phyloP scores from a whole-genome alignment of 2,797 vertebrate genomes.

The Oreortyx pictus region DNA sequence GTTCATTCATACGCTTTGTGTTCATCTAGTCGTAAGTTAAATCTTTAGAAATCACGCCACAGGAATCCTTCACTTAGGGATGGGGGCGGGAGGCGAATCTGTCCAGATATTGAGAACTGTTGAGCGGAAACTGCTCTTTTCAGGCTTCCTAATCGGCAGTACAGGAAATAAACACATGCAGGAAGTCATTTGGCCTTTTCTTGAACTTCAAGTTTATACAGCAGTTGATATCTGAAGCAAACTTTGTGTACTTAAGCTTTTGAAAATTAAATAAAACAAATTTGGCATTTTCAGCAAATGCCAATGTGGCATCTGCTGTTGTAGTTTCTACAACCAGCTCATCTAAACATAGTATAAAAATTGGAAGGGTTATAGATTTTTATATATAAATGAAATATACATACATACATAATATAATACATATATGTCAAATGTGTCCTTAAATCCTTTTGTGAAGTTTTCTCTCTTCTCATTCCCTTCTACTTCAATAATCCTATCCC shows the following conservation, averaged over 20 bases:
- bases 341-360: not conserved
- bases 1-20: constrained; percentile 74
- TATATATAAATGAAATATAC: not conserved
- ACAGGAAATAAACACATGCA: constrained; percentile 75
- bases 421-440: not conserved
- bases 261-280: not conserved
- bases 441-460: not conserved
- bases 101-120: constrained; percentile 53
- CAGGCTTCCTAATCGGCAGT: constrained; percentile 58
- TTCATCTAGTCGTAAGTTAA: constrained; percentile 72
- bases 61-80: constrained; percentile 69
- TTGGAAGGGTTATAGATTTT: rapidly evolving
- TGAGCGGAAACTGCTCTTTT: constrained; percentile 74
- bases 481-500: not conserved
- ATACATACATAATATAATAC: rapidly evolving
- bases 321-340: not conserved
- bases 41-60: constrained; percentile 76
- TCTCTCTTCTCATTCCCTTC: not conserved
- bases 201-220: constrained; percentile 72
- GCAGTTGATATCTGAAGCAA: constrained; percentile 50
- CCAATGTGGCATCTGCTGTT: not conserved
- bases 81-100: constrained; percentile 59
- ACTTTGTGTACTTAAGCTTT: constrained; percentile 8
- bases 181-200: constrained; percentile 70
- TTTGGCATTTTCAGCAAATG: not conserved